phyloP scores from a whole-genome alignment of 1,140 invertebrate genomes.

The Pseudomyrmex sp. region DNA sequence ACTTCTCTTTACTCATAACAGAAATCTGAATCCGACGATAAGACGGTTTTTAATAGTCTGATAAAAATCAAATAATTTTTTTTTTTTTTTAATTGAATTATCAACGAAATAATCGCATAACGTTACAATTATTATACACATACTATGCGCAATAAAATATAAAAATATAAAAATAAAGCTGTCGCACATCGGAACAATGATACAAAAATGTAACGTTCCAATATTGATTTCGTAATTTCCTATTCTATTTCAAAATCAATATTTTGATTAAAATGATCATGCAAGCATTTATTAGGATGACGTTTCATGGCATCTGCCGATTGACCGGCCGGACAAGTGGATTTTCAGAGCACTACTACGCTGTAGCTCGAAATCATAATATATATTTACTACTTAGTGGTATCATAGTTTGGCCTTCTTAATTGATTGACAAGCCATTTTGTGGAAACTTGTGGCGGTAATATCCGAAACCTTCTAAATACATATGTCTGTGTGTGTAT shows the following conservation, averaged over 20 bases:
- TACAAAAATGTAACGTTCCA: not conserved
- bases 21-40: not conserved
- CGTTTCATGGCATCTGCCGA: constrained; percentile 61
- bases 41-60: not conserved
- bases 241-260: not conserved
- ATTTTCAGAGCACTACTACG: not conserved
- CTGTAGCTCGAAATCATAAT: constrained; percentile 12
- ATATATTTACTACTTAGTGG: constrained; percentile 1
- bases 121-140: not conserved
- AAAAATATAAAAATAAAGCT: not conserved
- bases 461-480: constrained; percentile 33
- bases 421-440: constrained; percentile 28
- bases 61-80: not conserved
- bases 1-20: not conserved
- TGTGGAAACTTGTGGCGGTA: constrained; percentile 39
- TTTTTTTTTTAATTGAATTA: constrained; percentile 2
- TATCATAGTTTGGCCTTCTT: constrained; percentile 31
- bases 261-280: not conserved
- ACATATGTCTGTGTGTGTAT: too few relatives aligned
- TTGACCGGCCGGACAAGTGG: constrained; percentile 55
- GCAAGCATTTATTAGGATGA: constrained; percentile 50
- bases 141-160: too few relatives aligned
- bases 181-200: not conserved
- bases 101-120: not conserved
- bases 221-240: constrained; percentile 6